phyloP scores from a whole-genome alignment of 2,888 invertebrate species.

The Polia nebulosa region DNA sequence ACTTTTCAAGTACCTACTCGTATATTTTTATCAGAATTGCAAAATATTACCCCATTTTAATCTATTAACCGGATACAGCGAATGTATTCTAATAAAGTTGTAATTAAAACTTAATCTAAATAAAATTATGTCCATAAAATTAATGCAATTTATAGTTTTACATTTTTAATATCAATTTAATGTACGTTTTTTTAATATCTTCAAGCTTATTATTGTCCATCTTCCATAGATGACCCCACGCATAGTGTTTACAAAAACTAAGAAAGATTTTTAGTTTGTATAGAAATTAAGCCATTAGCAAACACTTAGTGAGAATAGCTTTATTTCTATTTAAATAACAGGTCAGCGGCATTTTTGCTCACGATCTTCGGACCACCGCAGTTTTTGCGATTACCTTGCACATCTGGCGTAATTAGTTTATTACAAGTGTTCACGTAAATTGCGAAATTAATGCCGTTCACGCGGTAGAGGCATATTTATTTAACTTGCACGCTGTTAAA shows the following conservation, averaged over 20 bases:
- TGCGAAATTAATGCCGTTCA: conserved; percentile 65
- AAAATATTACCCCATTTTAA: conserved; percentile 4
- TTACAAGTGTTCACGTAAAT: conserved; percentile 62
- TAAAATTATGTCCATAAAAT: conserved; percentile 29
- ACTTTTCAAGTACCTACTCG: background rate
- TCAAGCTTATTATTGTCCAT: background rate
- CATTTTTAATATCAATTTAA: conserved; percentile 7
- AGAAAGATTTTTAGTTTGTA: conserved; percentile 46
- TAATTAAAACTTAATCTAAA: conserved; percentile 22
- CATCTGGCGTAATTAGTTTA: conserved; percentile 67
- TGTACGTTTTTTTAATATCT: background rate
- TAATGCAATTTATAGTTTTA: background rate
- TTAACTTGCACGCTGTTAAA: conserved; percentile 31
- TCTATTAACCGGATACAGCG: background rate
- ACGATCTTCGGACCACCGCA: conserved; percentile 66
- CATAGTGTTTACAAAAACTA: conserved; percentile 27
- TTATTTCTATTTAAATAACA: conserved; percentile 61
- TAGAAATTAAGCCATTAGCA: conserved; percentile 68
- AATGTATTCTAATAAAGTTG: conserved; percentile 31
- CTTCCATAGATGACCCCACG: conserved; percentile 37
- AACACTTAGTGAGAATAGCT: conserved; percentile 38
- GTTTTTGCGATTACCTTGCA: conserved; percentile 57
- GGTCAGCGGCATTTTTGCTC: conserved; percentile 64
- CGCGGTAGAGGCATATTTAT: conserved; percentile 15
- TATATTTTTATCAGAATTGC: conserved; percentile 4